Evolutionary conservation across 2,797 vertebrate genomes (phyloP), one percentile per base, ranked within the genome.

Genomic region (Cirrhinus molitorella): DNA sequence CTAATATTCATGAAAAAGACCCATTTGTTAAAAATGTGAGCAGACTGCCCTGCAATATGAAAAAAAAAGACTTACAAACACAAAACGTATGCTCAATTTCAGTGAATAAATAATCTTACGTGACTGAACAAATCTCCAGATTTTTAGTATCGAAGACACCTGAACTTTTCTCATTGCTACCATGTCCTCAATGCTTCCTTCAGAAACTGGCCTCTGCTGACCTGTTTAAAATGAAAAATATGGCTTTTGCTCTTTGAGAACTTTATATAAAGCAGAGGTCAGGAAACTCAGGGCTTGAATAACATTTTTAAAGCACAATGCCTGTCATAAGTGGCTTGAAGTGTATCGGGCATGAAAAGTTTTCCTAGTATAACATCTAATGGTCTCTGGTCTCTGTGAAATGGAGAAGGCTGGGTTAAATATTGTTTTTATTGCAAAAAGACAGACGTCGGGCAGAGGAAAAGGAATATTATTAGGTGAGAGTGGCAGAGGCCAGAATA

Each of bases 331-430:
- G 91, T 89, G 43, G 89, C 94, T 93, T 91, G 91, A 93, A 94
- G 92, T 94, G 91, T 94, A 94, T 94, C 93, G 92, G 93, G 93
- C 94, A 91, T 95, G 92, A 95, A 92, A 93, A 92, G 94, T 95
- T 95, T 92, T 94, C 94, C 90, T 92, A 92, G 93, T 93, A 91
- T 90, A 93, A 93, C 94, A 93, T 95, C 93, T 94, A 94, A 95
- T 94, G 88, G 92, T 91, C 91, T 89, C 89, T 89, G 90, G 92
- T 91, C 91, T 89, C 89, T 90, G 90, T 92, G 90, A 92, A 94
- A 93, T 88, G 85, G 90, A 92, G 93, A 92, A 87, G 63, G 23
- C 71, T 70, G 86, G 89, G 89, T 92, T 88, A 82, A 93, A 90
- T 94, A 90, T 92, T 92, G 88, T 85, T 92, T 95, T 94, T 93